These are phyloP conservation scores for Taphrorychus bicolor DNA, from an alignment of 2,888 invertebrate genomes.

Conservation along the genomic window DNA sequence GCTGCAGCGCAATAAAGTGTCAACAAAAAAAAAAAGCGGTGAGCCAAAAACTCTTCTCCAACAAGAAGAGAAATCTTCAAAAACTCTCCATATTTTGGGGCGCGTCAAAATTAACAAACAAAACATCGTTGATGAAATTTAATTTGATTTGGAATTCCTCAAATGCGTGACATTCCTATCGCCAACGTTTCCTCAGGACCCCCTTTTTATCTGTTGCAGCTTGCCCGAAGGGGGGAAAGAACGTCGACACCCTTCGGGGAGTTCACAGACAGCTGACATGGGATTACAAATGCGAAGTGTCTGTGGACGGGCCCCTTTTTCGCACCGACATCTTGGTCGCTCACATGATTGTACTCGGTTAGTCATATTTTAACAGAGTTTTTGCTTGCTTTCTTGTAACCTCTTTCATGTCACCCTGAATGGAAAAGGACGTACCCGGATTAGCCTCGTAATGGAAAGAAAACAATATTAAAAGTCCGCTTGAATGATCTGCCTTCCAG, in stretches of 20 bases:
- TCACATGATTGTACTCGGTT: constrained; percentile 59
- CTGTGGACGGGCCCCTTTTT: constrained; percentile 59
- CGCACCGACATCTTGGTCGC: constrained; percentile 58
- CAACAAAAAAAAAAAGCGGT: no score
- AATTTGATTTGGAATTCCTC: neutral
- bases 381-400: constrained; percentile 26
- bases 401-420: constrained; percentile 21
- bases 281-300: constrained; percentile 61
- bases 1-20: no score
- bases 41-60: no score
- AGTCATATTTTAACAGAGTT: constrained; percentile 28
- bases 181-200: neutral
- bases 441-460: constrained; percentile 26
- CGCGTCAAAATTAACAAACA: neutral
- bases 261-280: constrained; percentile 58
- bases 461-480: constrained; percentile 27
- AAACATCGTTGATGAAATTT: neutral
- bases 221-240: constrained; percentile 50
- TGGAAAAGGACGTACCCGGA: constrained; percentile 27
- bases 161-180: constrained; percentile 2
- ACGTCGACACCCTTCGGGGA: constrained; percentile 52
- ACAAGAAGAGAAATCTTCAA: no score
- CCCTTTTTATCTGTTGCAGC: neutral
- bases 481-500: constrained; percentile 1
- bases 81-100: no score